phyloP scores from a whole-genome alignment of 2,113 vertebrate genomes.

The Microcebus lehilahytsara region DNA sequence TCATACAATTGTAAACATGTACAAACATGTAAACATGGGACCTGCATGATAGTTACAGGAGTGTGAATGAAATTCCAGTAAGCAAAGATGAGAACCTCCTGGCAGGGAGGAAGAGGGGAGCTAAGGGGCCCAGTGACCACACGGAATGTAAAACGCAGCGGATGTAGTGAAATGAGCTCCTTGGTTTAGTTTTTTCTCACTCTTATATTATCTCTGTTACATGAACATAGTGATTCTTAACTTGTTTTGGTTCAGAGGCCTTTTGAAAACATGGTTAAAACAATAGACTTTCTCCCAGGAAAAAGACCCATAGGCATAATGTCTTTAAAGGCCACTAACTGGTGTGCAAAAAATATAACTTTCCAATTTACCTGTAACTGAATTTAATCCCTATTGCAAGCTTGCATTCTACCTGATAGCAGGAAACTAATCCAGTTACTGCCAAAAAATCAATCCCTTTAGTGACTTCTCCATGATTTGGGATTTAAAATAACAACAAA shows the following conservation, averaged over 20 bases:
- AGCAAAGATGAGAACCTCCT: background rate
- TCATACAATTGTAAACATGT: background rate
- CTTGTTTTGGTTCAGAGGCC: background rate
- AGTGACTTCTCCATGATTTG: background rate
- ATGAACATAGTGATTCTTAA: background rate
- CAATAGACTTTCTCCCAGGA: background rate
- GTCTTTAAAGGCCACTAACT: background rate
- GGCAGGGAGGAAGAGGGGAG: background rate
- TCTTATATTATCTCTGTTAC: background rate
- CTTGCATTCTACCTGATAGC: background rate
- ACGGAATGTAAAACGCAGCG: background rate
- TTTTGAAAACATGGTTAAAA: constrained; percentile 35
- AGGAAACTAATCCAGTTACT: background rate
- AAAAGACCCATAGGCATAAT: background rate
- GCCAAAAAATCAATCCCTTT: background rate
- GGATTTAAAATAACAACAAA: background rate
- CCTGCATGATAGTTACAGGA: background rate
- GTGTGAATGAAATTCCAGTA: background rate
- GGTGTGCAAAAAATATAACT: background rate
- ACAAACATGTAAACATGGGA: background rate
- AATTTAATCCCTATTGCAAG: background rate
- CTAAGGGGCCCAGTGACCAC: background rate
- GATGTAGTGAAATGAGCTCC: background rate
- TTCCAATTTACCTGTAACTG: background rate
- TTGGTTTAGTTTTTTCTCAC: background rate